These are phyloP conservation scores for Vicugna pacos DNA, from an alignment of 2,113 vertebrate species.

Conservation along the genomic window DNA sequence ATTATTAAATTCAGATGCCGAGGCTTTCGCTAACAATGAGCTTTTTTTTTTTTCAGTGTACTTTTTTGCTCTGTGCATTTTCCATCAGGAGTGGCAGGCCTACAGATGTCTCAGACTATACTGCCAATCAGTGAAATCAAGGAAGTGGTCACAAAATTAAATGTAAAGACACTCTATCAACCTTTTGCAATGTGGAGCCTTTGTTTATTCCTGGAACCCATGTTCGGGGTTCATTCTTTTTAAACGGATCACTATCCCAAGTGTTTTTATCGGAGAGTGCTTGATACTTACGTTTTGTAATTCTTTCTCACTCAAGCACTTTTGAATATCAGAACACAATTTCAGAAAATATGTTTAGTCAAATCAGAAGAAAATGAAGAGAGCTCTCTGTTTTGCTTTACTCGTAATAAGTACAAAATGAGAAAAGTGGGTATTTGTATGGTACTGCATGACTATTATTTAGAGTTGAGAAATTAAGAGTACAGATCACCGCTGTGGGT, in stretches of 20 bases:
- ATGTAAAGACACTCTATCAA: neutral
- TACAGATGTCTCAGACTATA: neutral
- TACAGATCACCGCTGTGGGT: neutral
- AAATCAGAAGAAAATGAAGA: constrained; percentile 47
- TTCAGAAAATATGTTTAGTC: constrained; percentile 35
- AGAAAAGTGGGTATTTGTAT: neutral
- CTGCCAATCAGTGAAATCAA: neutral
- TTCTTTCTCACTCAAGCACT: constrained; percentile 8
- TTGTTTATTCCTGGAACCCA: neutral
- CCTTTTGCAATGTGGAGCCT: neutral
- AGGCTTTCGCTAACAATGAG: constrained; percentile 39
- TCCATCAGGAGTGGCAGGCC: constrained; percentile 45
- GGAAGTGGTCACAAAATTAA: neutral
- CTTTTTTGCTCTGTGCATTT: constrained; percentile 26
- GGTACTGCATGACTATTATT: neutral
- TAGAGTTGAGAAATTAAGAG: neutral
- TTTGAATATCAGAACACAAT: constrained; percentile 13
- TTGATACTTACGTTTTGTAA: constrained; percentile 27
- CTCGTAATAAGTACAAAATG: constrained; percentile 14
- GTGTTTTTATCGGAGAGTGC: neutral
- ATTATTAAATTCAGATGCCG: constrained; percentile 58
- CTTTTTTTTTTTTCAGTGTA: neutral
- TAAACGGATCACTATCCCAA: neutral
- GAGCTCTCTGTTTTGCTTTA: neutral
- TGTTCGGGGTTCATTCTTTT: constrained; percentile 8